Evolutionary conservation across 2,888 invertebrate species (phyloP).

Genomic region (Sarcophaga rosellei): DNA sequence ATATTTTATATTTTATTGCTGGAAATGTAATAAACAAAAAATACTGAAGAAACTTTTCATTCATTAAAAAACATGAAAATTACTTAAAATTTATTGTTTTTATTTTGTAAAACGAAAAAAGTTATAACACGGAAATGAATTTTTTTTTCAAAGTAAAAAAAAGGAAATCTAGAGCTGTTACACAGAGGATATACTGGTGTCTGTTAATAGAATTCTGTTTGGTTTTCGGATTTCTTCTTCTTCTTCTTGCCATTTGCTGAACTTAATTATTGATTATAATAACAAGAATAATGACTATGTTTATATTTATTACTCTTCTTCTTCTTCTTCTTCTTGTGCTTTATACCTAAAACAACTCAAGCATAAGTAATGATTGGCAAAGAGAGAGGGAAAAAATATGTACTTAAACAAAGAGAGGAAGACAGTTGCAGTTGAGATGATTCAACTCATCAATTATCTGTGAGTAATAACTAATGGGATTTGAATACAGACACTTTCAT

Average conservation of each 20-base stretch:
- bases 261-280: background rate
- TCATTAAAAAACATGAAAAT: slow-evolving; percentile 6
- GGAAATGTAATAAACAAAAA: background rate
- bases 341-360: background rate
- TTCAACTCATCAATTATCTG: slow-evolving; percentile 7
- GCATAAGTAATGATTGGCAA: background rate
- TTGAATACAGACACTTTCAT: background rate
- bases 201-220: background rate
- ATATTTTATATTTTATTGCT: background rate
- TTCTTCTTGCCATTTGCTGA: background rate
- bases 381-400: background rate
- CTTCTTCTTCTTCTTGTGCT: background rate
- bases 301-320: background rate
- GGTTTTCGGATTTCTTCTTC: background rate
- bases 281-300: background rate
- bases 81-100: background rate
- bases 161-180: background rate
- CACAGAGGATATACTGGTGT: background rate
- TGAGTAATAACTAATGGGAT: background rate
- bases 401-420: background rate
- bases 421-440: background rate
- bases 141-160: background rate
- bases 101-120: background rate
- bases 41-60: background rate
- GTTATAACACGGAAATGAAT: background rate